Percentiles rank a stretch among this genome's conserved stretches.
phyloP scores from a whole-genome alignment of 2,888 invertebrate species.

The Callinectes sapidus region DNA sequence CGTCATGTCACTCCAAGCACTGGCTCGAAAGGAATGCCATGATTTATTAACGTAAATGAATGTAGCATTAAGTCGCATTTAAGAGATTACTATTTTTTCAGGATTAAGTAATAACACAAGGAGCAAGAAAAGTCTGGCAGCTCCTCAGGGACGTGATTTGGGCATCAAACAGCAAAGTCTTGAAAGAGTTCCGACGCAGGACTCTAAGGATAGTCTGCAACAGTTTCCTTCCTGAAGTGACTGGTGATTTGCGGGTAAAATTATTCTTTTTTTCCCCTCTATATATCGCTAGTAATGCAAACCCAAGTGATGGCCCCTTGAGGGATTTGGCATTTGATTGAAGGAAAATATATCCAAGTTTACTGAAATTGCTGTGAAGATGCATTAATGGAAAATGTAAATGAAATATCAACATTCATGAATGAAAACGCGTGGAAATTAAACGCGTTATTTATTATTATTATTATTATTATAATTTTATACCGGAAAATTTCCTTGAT shows the following conservation, averaged over 20 bases:
- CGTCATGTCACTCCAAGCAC: background rate
- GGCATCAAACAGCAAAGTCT: background rate
- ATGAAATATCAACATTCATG: slow-evolving; percentile 27
- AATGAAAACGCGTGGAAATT: slow-evolving; percentile 22
- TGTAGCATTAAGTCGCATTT: background rate
- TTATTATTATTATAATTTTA: background rate
- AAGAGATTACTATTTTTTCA: background rate
- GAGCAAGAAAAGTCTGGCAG: background rate
- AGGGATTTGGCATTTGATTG: slow-evolving; percentile 11
- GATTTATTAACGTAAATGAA: background rate
- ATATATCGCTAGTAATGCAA: background rate
- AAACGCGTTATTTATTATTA: background rate
- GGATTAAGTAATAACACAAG: background rate
- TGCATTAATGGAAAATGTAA: slow-evolving; percentile 30
- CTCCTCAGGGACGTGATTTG: background rate
- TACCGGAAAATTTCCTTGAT: background rate
- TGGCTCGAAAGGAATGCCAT: background rate
- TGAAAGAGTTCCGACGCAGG: background rate
- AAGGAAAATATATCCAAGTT: background rate
- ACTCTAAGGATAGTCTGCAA: background rate
- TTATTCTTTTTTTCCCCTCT: background rate
- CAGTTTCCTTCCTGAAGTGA: background rate
- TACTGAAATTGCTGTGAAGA: background rate
- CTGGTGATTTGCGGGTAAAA: background rate
- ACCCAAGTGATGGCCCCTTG: background rate